Evolutionary conservation across 2,113 vertebrate genomes (phyloP).

Genomic region (Pteruthius melanotis): DNA sequence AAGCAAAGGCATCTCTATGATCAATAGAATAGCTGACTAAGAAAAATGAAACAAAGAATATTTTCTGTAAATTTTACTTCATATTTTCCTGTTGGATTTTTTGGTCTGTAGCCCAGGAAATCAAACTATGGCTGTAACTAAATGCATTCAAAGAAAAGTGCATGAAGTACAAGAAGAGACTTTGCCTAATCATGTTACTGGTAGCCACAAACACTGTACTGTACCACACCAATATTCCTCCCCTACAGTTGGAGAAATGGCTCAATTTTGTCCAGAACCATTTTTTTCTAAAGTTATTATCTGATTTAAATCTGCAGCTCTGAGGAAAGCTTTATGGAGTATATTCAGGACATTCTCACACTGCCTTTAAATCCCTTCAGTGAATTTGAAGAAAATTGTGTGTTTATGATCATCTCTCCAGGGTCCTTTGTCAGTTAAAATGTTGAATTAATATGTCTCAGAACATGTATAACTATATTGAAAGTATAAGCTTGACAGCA

Average conservation of each 20-base stretch:
- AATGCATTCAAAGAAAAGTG: neutral
- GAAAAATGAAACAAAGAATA: neutral
- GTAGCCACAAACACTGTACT: neutral
- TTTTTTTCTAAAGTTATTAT: neutral
- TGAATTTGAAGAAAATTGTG: neutral
- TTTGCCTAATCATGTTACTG: neutral
- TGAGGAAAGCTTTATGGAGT: neutral
- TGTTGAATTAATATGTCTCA: neutral
- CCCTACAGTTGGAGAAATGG: neutral
- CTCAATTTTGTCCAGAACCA: neutral
- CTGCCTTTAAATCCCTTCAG: neutral
- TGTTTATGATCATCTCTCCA: neutral
- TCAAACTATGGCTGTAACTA: neutral
- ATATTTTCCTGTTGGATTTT: neutral
- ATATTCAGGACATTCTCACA: neutral
- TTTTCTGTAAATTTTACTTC: neutral
- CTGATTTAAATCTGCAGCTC: neutral
- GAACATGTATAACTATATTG: neutral
- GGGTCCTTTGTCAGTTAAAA: neutral
- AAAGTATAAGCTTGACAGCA: neutral
- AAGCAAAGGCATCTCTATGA: neutral
- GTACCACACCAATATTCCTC: neutral
- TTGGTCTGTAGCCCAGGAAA: neutral
- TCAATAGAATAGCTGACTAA: neutral
- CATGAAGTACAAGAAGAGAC: neutral